Base-by-base conservation (phyloP, 2,888 invertebrate species). In the Rhimphoctona megacephalus region DNA sequence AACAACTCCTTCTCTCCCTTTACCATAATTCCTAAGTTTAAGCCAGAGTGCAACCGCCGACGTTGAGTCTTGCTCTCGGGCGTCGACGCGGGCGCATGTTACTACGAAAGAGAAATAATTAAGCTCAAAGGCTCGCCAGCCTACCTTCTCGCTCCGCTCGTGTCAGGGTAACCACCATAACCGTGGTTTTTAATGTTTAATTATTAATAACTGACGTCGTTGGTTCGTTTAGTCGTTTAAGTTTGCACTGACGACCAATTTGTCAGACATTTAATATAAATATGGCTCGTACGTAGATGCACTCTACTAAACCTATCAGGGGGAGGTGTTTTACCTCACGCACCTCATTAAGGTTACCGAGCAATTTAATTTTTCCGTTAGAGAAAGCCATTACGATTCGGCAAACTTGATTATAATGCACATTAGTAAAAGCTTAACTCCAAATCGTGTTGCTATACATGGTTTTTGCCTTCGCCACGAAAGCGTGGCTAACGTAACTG, bases 211-310 rank as follows among this genome's bases (percentile, higher is more conserved):
- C 85, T 81, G 82, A 83, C 85, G 87, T 78, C 85, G 87, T 78
- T 87, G 79, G 87, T 83, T 81, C 83, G 88, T 86, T 88, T 88
- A 87, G 85, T 73, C 84, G 88, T 85, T 89, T 88, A 87, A 85
- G 83, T 84, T 83, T 76, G 76, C 83, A 82, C 89, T 87, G 89
- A 89, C 88, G 89, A 88, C 88, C 88, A 88, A 89, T 89, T 89
- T 89, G 82, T 85, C 85, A 88, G 87, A 89, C 82, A 81, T 82
- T 88, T 85, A 84, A 88, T 79, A 79, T 84, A 39, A 76, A 74
- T 67, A 39, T 76, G 81, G 66, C 57, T 33, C 54, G 70, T 70
- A 30, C 49, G 66, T 54, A 19, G 39, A 17, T 67, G 57, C 43
- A 43, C 54, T 17, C 19, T 36, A 39, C 52, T 49, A 52, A 57